Conservation (phyloP, 1,140 invertebrate genomes). For the Spodoptera litura region DNA sequence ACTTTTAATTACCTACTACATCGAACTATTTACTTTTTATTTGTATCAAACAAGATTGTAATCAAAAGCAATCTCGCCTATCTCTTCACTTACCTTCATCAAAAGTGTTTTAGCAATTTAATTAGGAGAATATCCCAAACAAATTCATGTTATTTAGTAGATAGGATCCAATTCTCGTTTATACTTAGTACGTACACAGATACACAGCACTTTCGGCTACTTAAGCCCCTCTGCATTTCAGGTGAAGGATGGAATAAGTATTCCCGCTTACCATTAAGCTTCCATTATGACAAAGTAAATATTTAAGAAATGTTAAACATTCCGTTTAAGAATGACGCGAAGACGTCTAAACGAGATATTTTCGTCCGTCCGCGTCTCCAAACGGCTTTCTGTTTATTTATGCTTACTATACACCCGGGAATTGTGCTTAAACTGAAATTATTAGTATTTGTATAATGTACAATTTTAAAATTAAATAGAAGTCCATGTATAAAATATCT, state of each 20-base stretch:
- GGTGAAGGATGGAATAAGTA: constrained; percentile 10
- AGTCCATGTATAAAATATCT: too few species aligned
- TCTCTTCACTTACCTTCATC: too few species aligned
- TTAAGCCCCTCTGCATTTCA: neutral
- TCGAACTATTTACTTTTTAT: too few species aligned
- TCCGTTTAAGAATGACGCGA: constrained; percentile 21
- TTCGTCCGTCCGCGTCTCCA: neutral
- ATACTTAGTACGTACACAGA: too few species aligned
- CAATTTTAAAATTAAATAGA: too few species aligned
- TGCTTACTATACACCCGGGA: neutral
- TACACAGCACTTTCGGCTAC: neutral
- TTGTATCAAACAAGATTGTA: too few species aligned
- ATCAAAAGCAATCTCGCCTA: too few species aligned
- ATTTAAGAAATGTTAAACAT: constrained; percentile 41
- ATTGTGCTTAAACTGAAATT: neutral
- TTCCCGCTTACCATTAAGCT: constrained; percentile 33
- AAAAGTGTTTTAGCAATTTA: too few species aligned
- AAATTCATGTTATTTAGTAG: too few species aligned
- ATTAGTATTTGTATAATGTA: neutral
- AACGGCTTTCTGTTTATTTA: constrained; percentile 11
- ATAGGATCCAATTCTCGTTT: too few species aligned
- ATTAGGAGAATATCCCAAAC: too few species aligned
- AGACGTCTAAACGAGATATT: constrained; percentile 7
- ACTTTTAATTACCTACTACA: too few species aligned
- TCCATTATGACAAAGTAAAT: constrained; percentile 42